A percentile compares a stretch with the other conserved stretches of the same genome.
phyloP scores from a whole-genome alignment of 2,113 vertebrate species.

The Nanorana parkeri region DNA sequence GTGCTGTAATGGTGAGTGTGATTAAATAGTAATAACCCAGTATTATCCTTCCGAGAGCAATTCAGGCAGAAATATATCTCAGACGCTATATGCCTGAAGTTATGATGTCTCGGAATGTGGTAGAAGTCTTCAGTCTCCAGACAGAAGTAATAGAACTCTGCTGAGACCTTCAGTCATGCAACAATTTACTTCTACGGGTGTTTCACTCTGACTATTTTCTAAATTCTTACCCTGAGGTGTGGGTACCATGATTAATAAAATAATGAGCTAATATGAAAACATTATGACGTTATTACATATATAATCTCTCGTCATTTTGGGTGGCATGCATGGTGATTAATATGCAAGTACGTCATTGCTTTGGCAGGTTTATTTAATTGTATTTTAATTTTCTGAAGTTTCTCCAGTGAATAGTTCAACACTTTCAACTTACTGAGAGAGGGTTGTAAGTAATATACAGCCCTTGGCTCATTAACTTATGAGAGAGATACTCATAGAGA shows the following conservation, averaged over 20 bases:
- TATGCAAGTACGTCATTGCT: too few relatives aligned
- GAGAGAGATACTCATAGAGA: too few relatives aligned
- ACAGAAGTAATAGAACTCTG: neutral
- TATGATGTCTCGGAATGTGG: conserved; percentile 40
- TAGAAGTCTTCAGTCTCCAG: conserved; percentile 24
- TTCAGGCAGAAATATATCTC: conserved; percentile 48
- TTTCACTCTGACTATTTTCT: neutral
- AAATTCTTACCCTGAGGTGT: neutral
- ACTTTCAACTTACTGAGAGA: too few relatives aligned
- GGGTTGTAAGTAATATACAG: too few relatives aligned
- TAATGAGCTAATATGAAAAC: neutral
- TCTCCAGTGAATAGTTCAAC: too few relatives aligned
- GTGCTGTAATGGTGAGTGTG: conserved; percentile 51
- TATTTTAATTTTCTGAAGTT: too few relatives aligned
- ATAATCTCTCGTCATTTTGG: too few relatives aligned
- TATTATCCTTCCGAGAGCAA: conserved; percentile 40
- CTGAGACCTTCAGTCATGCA: neutral
- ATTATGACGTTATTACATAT: neutral
- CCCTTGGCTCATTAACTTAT: too few relatives aligned
- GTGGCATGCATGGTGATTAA: too few relatives aligned
- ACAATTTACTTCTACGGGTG: neutral
- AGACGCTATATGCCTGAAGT: conserved; percentile 56
- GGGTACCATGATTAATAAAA: neutral
- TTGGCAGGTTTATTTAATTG: too few relatives aligned
- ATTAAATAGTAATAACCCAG: conserved; percentile 58